phyloP scores from a whole-genome alignment of 1,140 invertebrate genomes.

The Leptonema lineaticorne region DNA sequence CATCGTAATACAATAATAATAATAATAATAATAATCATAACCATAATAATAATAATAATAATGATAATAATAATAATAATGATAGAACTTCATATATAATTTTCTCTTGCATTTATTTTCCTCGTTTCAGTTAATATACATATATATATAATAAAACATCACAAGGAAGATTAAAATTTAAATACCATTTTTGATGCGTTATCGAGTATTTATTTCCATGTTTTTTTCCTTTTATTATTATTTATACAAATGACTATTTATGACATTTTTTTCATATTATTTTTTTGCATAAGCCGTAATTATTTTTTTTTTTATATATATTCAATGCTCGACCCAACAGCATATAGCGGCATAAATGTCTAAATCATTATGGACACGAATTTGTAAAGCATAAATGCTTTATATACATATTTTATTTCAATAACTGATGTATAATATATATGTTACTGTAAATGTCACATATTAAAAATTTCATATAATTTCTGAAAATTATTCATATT shows the following conservation, averaged over 20 bases:
- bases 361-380: constrained; percentile 23
- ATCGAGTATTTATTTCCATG: constrained; percentile 32
- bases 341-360: constrained; percentile 28
- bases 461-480: too few relatives aligned
- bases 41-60: too few relatives aligned
- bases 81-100: constrained; percentile 13
- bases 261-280: constrained; percentile 18
- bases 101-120: constrained; percentile 23
- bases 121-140: background rate
- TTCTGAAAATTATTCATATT: too few relatives aligned
- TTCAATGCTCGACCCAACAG: constrained; percentile 25
- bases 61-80: constrained; percentile 7
- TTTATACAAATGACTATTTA: background rate
- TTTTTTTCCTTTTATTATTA: background rate
- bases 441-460: too few relatives aligned
- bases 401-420: too few relatives aligned
- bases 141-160: constrained; percentile 21
- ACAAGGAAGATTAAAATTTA: constrained; percentile 34
- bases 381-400: constrained; percentile 2
- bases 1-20: constrained; percentile 33
- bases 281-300: constrained; percentile 31
- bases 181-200: too few relatives aligned
- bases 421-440: too few relatives aligned
- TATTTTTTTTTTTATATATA: too few relatives aligned
- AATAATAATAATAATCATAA: constrained; percentile 17